Evolutionary conservation across 2,113 vertebrate genomes (phyloP).

Genomic region (Columba janthina): DNA sequence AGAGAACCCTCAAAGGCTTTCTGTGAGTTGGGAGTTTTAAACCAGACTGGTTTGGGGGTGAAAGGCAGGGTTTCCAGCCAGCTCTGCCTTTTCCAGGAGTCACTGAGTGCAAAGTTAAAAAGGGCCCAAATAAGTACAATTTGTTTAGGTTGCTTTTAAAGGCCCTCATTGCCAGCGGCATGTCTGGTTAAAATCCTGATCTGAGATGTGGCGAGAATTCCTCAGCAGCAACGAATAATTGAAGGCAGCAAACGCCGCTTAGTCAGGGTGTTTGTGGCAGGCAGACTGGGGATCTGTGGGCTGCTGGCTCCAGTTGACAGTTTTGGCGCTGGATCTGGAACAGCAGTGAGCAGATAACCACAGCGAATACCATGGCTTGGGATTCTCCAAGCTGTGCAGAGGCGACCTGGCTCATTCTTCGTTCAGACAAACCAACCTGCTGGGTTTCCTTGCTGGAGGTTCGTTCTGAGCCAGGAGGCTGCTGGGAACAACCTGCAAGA

Average conservation of each 20-base stretch:
- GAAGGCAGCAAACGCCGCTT: rapidly evolving
- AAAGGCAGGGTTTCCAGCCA: background rate
- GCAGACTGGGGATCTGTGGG: background rate
- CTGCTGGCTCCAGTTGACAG: too few species aligned
- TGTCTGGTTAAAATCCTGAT: background rate
- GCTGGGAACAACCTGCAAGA: background rate
- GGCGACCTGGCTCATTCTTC: background rate
- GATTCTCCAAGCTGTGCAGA: background rate
- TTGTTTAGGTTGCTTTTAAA: background rate
- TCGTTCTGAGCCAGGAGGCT: background rate
- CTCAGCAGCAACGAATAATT: background rate
- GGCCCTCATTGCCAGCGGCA: background rate
- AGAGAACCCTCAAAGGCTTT: background rate
- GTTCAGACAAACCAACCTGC: background rate
- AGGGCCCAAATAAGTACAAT: background rate
- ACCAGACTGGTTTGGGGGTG: rapidly evolving
- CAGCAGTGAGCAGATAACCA: background rate
- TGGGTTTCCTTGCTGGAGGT: too few species aligned
- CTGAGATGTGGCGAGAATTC: background rate
- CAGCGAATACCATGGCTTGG: too few species aligned
- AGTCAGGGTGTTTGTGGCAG: rapidly evolving
- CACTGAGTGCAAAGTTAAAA: background rate
- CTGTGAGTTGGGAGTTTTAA: background rate
- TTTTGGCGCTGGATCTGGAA: background rate
- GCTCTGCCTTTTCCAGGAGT: background rate